These are phyloP conservation scores for Tapirus terrestris DNA, from an alignment of 2,113 vertebrate species.

Conservation along the genomic window DNA sequence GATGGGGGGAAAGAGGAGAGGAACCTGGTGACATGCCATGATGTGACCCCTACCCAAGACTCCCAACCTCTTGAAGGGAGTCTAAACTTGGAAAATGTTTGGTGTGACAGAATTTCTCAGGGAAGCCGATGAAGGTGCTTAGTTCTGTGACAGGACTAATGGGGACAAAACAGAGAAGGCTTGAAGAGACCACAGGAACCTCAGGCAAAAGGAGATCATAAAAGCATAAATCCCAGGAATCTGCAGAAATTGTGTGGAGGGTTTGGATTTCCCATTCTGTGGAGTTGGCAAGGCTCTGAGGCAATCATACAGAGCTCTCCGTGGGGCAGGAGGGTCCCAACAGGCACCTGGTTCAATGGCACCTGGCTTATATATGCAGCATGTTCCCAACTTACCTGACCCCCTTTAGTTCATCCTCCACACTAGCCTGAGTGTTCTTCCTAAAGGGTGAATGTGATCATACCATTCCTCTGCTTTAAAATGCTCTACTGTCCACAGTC, in stretches of 20 bases:
- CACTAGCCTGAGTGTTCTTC: neutral
- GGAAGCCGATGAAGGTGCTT: neutral
- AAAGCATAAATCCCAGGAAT: neutral
- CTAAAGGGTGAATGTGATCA: neutral
- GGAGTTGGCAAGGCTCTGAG: neutral
- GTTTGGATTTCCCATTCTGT: neutral
- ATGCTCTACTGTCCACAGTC: neutral
- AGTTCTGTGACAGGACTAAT: neutral
- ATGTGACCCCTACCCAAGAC: neutral
- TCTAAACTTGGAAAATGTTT: neutral
- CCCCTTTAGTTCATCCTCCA: neutral
- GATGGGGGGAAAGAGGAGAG: neutral
- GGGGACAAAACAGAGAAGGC: neutral
- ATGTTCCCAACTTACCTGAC: neutral
- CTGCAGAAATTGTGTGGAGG: neutral
- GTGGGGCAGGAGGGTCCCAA: neutral
- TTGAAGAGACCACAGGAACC: neutral
- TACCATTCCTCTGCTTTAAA: neutral
- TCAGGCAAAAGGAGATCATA: neutral
- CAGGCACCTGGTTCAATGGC: neutral
- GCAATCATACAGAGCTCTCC: neutral
- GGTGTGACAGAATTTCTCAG: neutral
- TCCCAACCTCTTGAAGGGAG: neutral
- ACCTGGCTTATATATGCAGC: neutral
- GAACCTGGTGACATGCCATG: neutral